Conservation (phyloP, 2,888 invertebrate genomes). For the Melolontha melolontha region DNA sequence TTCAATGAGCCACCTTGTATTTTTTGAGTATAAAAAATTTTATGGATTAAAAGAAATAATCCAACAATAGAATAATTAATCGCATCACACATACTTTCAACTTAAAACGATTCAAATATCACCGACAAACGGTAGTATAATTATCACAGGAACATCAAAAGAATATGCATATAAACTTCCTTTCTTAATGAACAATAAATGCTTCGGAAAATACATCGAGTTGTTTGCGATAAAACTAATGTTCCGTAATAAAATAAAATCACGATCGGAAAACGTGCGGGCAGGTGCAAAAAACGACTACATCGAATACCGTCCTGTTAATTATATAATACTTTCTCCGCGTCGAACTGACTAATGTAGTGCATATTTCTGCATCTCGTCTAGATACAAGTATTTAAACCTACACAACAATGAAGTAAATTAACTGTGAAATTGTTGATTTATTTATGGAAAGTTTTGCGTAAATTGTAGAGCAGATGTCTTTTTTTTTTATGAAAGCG, state of each 20-base stretch:
- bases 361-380: slow-evolving; percentile 2
- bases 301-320: background rate
- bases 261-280: background rate
- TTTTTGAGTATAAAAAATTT: no score
- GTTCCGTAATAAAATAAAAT: slow-evolving; percentile 21
- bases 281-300: slow-evolving; percentile 12
- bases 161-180: slow-evolving; percentile 23
- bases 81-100: background rate
- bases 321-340: slow-evolving; percentile 26
- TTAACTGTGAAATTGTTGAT: slow-evolving; percentile 8
- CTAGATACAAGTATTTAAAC: background rate
- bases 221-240: slow-evolving; percentile 13
- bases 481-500: slow-evolving; percentile 3
- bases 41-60: no score
- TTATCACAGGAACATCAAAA: slow-evolving; percentile 23
- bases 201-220: slow-evolving; percentile 14
- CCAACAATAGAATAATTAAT: no score
- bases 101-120: slow-evolving; percentile 14
- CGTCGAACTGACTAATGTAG: slow-evolving; percentile 5
- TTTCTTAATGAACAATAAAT: slow-evolving; percentile 28
- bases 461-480: background rate
- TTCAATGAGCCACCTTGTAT: no score
- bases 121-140: slow-evolving; percentile 3
- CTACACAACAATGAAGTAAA: slow-evolving; percentile 17
- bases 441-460: background rate